These are phyloP conservation scores for Lacanobia wlatinum DNA, from an alignment of 2,888 invertebrate genomes.

Conservation along the genomic window DNA sequence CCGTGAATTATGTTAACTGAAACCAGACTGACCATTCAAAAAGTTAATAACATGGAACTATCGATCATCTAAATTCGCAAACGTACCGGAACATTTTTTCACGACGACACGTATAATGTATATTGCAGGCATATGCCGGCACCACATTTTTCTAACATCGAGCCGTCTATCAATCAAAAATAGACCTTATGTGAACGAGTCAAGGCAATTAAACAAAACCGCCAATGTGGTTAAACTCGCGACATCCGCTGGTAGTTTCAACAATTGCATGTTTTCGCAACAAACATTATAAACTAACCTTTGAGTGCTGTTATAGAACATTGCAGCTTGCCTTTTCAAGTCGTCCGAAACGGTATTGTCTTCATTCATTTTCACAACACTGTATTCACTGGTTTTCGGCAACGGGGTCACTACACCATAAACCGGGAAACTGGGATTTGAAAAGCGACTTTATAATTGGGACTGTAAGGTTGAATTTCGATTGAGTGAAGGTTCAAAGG, in stretches of 20 bases:
- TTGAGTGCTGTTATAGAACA: slow-evolving; percentile 88
- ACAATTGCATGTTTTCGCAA: slow-evolving; percentile 65
- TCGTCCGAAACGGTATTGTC: slow-evolving; percentile 85
- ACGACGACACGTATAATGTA: slow-evolving; percentile 55
- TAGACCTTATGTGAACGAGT: slow-evolving; percentile 38
- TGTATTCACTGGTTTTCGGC: slow-evolving; percentile 52
- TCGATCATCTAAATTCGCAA: slow-evolving; percentile 41
- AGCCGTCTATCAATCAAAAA: slow-evolving; percentile 38
- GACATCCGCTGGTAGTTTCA: slow-evolving; percentile 69
- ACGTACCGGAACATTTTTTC: slow-evolving; percentile 62
- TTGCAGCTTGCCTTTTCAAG: slow-evolving; percentile 86
- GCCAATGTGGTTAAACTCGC: slow-evolving; percentile 37
- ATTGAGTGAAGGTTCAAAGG: slow-evolving; percentile 67
- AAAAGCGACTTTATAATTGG: slow-evolving; percentile 51
- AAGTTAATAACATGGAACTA: slow-evolving; percentile 53
- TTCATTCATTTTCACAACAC: slow-evolving; percentile 81
- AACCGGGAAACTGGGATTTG: slow-evolving; percentile 27
- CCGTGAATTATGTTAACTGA: slow-evolving; percentile 20
- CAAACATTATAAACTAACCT: slow-evolving; percentile 78
- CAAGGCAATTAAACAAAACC: slow-evolving; percentile 29
- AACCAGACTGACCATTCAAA: slow-evolving; percentile 18
- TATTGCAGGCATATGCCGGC: slow-evolving; percentile 37
- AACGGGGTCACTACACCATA: slow-evolving; percentile 66
- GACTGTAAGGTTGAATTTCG: slow-evolving; percentile 61
- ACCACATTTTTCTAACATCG: slow-evolving; percentile 20